Percentiles rank a stretch among this genome's conserved stretches.
phyloP scores from a whole-genome alignment of 2,113 vertebrate genomes.

The Benitochromis conjunctus region DNA sequence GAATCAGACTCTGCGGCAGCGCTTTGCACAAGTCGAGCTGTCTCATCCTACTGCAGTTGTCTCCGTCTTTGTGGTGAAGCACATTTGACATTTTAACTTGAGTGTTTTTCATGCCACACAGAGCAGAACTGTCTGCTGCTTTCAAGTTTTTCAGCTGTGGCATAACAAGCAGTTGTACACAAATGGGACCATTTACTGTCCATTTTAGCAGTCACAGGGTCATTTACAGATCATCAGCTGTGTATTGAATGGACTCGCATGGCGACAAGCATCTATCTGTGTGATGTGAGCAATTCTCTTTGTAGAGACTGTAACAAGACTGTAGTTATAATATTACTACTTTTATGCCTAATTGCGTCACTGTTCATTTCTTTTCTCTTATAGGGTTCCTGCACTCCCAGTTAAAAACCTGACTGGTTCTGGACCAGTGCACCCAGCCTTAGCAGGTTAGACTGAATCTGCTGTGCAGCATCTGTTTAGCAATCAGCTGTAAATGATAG shows the following conservation, averaged over 20 bases:
- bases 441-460: slow-evolving; percentile 81
- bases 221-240: background rate
- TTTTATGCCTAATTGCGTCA: background rate
- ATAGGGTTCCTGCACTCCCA: slow-evolving; percentile 90
- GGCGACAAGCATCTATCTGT: background rate
- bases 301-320: background rate
- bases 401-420: slow-evolving; percentile 95
- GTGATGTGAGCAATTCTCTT: background rate
- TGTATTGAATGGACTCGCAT: background rate
- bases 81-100: slow-evolving; percentile 48
- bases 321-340: background rate
- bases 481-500: background rate
- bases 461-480: background rate
- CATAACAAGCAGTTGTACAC: background rate
- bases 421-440: slow-evolving; percentile 88
- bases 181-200: background rate
- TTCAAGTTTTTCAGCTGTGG: background rate
- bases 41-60: slow-evolving; percentile 36
- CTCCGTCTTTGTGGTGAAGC: slow-evolving; percentile 11
- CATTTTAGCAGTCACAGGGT: background rate
- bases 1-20: slow-evolving; percentile 42
- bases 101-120: slow-evolving; percentile 13
- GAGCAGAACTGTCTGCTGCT: background rate
- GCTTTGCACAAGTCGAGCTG: slow-evolving; percentile 49
- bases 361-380: background rate